phyloP scores from a whole-genome alignment of 2,888 invertebrate genomes.

The Tridacna gigas region DNA sequence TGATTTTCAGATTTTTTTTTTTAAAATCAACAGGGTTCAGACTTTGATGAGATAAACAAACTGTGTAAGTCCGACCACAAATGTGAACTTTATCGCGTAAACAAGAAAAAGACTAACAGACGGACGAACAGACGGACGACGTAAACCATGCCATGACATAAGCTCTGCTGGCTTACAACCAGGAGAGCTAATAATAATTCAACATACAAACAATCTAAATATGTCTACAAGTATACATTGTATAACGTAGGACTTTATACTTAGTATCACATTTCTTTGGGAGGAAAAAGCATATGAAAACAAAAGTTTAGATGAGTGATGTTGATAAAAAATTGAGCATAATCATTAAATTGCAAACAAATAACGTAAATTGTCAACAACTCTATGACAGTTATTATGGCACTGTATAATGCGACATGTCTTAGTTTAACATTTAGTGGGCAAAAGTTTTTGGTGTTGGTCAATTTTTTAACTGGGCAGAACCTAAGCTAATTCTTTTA shows the following conservation, averaged over 20 bases:
- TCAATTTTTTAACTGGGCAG: not conserved
- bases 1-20: too few species aligned
- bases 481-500: not conserved
- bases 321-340: slow-evolving; percentile 22
- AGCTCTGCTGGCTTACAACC: too few species aligned
- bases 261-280: slow-evolving; percentile 55
- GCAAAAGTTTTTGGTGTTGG: not conserved
- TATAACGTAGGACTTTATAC: slow-evolving; percentile 24
- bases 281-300: slow-evolving; percentile 46
- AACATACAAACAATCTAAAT: not conserved
- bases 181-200: not conserved
- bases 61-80: too few species aligned
- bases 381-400: slow-evolving; percentile 6
- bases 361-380: slow-evolving; percentile 1
- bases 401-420: not conserved
- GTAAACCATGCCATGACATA: too few species aligned
- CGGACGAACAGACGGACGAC: too few species aligned
- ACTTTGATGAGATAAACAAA: too few species aligned
- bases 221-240: not conserved
- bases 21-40: too few species aligned
- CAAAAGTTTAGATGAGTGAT: slow-evolving; percentile 28
- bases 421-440: too few species aligned
- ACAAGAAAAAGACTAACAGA: too few species aligned
- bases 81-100: too few species aligned
- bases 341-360: slow-evolving; percentile 22